Evolutionary conservation across 2,888 invertebrate genomes (phyloP), one percentile per base, ranked within the genome.

Genomic region (Ophraella communa): DNA sequence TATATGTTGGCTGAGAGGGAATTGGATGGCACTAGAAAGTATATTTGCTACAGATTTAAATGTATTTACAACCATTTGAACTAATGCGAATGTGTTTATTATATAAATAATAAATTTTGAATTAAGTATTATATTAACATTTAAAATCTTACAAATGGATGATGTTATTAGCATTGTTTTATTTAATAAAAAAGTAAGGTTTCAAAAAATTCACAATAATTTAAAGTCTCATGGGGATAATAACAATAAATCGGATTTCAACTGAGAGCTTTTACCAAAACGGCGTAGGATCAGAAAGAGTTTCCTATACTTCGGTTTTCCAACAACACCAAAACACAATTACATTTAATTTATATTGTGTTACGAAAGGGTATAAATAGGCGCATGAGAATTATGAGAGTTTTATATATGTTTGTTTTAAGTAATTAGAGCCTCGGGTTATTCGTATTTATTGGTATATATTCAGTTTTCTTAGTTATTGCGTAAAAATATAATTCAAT

Each of bases 281-380:
- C 42, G 42, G 42, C n/a, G 18, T 7, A 18, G 17, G 17, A 17
- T 18, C 42, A 52, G 14, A n/a, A 27, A 27, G 54, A 52, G 24
- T 52, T 52, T 30, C 33, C 52, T 42, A 14, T 18, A 60, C 60
- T 53, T 24, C 44, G 42, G 52, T 53, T 52, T 44, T 42, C 52
- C n/a, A 60, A 53, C 47, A 53, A 44, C 55, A 60, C 60, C 59
- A 45, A 60, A 64, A 64, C 39, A 47, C 64, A 64, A 64, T 64
- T 60, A 64, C 54, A 55, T 55, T 44, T 55, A 60, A 64, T 60
- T 64, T 55, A 60, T 64, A 60, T 55, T 59, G 64, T 60, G 60
- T 57, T 54, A 45, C 30, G 47, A 56, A 59, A 60, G 60, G 64
- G 30, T 60, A 42, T 45, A 47, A 47, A 47, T 33, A 23, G 10